A percentile compares a stretch with the other conserved stretches of the same genome.
Evolutionary conservation across 2,888 invertebrate species (phyloP).

Genomic region (Lasioglossum calceatum): DNA sequence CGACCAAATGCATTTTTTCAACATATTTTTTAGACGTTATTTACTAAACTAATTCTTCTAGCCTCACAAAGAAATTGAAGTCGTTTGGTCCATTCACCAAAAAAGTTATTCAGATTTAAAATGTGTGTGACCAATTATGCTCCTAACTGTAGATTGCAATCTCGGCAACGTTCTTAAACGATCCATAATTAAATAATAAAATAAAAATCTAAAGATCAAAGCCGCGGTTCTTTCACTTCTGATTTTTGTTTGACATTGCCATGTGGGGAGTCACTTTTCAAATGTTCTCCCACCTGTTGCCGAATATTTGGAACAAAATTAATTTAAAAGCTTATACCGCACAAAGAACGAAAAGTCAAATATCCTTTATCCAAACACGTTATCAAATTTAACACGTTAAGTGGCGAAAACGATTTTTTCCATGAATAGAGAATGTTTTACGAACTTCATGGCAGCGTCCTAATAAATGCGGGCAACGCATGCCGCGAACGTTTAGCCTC

Average conservation of each 20-base stretch:
- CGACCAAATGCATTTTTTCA: too few species aligned
- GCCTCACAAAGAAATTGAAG: too few species aligned
- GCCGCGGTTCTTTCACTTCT: background rate
- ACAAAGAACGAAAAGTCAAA: background rate
- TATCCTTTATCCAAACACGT: background rate
- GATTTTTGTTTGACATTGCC: background rate
- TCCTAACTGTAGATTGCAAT: background rate
- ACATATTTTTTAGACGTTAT: too few species aligned
- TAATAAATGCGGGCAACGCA: background rate
- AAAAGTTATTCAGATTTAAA: too few species aligned
- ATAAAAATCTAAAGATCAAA: background rate
- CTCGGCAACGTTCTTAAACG: background rate
- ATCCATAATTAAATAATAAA: background rate
- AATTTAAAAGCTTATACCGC: background rate
- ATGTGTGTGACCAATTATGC: too few species aligned
- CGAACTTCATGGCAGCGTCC: background rate
- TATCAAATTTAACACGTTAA: background rate
- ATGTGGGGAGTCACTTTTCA: background rate
- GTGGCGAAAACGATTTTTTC: background rate
- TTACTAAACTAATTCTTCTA: too few species aligned
- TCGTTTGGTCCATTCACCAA: too few species aligned
- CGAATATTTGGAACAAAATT: background rate
- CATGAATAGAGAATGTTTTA: background rate
- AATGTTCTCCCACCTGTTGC: background rate
- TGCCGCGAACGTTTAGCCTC: background rate